A percentile compares a stretch with the other conserved stretches of the same genome.
Evolutionary conservation across 2,888 invertebrate genomes (phyloP).

Genomic region (Drosophila fungiperda): DNA sequence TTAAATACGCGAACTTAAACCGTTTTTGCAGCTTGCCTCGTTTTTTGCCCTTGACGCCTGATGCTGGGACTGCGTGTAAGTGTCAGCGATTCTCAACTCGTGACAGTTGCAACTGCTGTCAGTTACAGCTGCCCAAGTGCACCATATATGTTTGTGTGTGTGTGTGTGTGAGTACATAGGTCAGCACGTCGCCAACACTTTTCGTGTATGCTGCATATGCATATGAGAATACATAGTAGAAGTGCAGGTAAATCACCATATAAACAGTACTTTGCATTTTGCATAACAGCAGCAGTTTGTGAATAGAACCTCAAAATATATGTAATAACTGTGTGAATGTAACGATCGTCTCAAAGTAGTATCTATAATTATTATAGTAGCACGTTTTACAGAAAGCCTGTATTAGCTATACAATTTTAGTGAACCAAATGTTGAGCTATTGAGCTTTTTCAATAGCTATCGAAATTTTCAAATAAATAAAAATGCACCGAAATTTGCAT

Average conservation of each 20-base stretch:
- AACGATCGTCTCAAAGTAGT: background rate
- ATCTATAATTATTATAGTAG: background rate
- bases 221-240: background rate
- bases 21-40: background rate
- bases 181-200: slow-evolving; percentile 42
- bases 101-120: slow-evolving; percentile 57
- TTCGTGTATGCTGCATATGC: background rate
- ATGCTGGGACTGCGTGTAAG: slow-evolving; percentile 36
- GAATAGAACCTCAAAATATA: background rate
- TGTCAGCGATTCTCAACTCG: slow-evolving; percentile 37
- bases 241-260: slow-evolving; percentile 1
- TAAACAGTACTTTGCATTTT: background rate
- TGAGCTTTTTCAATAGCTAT: too few species aligned
- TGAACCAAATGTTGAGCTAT: too few species aligned
- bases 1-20: slow-evolving; percentile 39
- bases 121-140: slow-evolving; percentile 46
- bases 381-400: background rate
- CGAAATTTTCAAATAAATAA: too few species aligned
- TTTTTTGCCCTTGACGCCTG: slow-evolving; percentile 11
- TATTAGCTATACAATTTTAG: background rate
- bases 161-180: slow-evolving; percentile 16
- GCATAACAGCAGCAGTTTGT: slow-evolving; percentile 2
- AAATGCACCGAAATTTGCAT: too few species aligned
- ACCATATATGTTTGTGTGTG: slow-evolving; percentile 24
- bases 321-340: background rate